These are phyloP conservation scores for Columba livia DNA, from an alignment of 2,113 vertebrate genomes.

Conservation along the genomic window DNA sequence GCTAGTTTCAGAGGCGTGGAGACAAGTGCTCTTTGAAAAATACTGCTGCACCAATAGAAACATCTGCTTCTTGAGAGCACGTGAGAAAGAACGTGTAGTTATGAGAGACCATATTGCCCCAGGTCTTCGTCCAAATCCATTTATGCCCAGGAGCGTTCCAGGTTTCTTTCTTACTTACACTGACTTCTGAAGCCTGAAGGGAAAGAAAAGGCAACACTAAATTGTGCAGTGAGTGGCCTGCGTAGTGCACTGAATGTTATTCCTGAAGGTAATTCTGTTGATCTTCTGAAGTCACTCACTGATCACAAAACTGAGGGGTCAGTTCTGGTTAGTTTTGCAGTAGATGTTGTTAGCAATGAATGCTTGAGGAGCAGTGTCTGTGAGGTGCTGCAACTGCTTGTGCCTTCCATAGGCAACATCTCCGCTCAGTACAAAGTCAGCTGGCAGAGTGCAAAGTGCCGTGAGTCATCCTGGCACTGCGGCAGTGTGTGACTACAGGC, in stretches of 20 bases:
- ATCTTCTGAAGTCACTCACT: neutral
- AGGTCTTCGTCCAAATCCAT: neutral
- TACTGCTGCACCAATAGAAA: neutral
- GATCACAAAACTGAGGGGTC: neutral
- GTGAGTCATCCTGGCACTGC: neutral
- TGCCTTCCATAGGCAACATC: neutral
- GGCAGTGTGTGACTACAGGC: neutral
- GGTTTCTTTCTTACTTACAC: neutral
- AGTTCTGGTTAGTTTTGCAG: neutral
- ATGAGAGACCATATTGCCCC: rapidly evolving
- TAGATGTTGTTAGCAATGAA: neutral
- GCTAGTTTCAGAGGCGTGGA: neutral
- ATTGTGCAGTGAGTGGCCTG: neutral
- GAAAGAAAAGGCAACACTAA: neutral
- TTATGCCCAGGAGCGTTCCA: neutral
- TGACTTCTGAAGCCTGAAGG: neutral
- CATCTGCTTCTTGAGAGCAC: neutral
- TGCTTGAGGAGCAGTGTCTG: rapidly evolving
- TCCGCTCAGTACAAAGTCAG: neutral
- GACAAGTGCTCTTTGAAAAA: neutral
- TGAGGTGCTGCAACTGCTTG: neutral
- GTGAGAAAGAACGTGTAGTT: neutral
- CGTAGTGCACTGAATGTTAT: neutral
- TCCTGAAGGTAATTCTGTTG: neutral
- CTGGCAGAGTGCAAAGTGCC: neutral